These are phyloP conservation scores for Sphaerophoria taeniata DNA, from an alignment of 2,888 invertebrate species.

Conservation along the genomic window DNA sequence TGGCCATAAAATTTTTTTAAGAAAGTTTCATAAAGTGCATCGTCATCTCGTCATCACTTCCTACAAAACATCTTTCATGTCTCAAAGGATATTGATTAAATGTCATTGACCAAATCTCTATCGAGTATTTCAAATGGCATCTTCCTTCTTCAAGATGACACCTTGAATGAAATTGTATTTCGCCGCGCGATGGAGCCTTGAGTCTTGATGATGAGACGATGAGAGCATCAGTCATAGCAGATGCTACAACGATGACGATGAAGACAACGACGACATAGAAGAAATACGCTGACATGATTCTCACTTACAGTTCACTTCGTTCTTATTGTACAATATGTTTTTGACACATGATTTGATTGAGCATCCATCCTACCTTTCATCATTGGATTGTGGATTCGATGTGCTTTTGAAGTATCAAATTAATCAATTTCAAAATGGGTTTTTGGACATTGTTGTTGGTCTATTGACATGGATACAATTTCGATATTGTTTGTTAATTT, in stretches of 20 bases:
- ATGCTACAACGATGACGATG: slow-evolving; percentile 22
- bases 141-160: slow-evolving; percentile 39
- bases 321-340: slow-evolving; percentile 33
- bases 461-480: too few relatives aligned
- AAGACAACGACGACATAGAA: background rate
- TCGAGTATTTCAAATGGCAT: background rate
- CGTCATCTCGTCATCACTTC: too few relatives aligned
- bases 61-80: background rate
- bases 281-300: slow-evolving; percentile 35
- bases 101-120: slow-evolving; percentile 39
- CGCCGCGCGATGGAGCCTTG: background rate
- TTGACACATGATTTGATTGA: slow-evolving; percentile 70
- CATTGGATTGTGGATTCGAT: slow-evolving; percentile 29
- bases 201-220: slow-evolving; percentile 17
- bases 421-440: slow-evolving; percentile 58
- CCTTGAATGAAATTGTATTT: slow-evolving; percentile 41
- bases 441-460: background rate
- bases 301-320: slow-evolving; percentile 13
- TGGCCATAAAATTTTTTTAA: too few relatives aligned
- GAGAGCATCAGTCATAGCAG: slow-evolving; percentile 51
- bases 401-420: slow-evolving; percentile 54
- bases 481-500: too few relatives aligned
- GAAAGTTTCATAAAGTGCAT: too few relatives aligned
- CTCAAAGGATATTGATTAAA: slow-evolving; percentile 37
- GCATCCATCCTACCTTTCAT: slow-evolving; percentile 55